Conservation (phyloP, 53 echinoderm and acorn worm genomes). For the Actinopyga echinites region DNA sequence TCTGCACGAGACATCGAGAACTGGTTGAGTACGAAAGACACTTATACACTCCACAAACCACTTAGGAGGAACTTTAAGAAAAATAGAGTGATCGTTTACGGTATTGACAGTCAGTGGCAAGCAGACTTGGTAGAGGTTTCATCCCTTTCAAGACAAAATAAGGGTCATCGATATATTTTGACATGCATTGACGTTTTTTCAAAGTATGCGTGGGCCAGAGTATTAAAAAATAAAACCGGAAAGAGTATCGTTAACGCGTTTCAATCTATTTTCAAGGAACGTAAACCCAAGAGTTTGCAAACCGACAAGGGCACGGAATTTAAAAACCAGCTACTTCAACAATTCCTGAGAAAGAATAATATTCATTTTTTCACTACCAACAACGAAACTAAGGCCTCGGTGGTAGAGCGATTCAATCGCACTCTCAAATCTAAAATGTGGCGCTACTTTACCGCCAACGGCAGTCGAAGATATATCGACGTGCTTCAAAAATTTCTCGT, state of each 20-base stretch:
- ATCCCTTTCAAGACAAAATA: constrained; percentile 32
- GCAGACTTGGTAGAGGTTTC: constrained; percentile 44
- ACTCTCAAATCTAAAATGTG: constrained; percentile 35
- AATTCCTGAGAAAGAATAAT: constrained; percentile 29
- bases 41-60: constrained; percentile 49
- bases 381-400: constrained; percentile 51
- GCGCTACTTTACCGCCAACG: constrained; percentile 28
- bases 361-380: constrained; percentile 54
- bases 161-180: constrained; percentile 48
- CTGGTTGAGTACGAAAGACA: constrained; percentile 27
- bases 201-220: constrained; percentile 52
- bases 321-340: constrained; percentile 43
- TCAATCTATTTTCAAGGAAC: constrained; percentile 17
- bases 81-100: constrained; percentile 53
- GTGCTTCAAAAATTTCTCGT: constrained; percentile 7
- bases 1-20: neutral
- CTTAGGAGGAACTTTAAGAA: constrained; percentile 24
- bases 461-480: constrained; percentile 3
- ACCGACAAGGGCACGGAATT: constrained; percentile 64
- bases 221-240: constrained; percentile 47
- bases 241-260: constrained; percentile 36
- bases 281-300: constrained; percentile 26
- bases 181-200: constrained; percentile 61
- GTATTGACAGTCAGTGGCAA: constrained; percentile 50
- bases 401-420: constrained; percentile 43